phyloP scores from a whole-genome alignment of 1,140 invertebrate genomes.

The Ostrea edulis region DNA sequence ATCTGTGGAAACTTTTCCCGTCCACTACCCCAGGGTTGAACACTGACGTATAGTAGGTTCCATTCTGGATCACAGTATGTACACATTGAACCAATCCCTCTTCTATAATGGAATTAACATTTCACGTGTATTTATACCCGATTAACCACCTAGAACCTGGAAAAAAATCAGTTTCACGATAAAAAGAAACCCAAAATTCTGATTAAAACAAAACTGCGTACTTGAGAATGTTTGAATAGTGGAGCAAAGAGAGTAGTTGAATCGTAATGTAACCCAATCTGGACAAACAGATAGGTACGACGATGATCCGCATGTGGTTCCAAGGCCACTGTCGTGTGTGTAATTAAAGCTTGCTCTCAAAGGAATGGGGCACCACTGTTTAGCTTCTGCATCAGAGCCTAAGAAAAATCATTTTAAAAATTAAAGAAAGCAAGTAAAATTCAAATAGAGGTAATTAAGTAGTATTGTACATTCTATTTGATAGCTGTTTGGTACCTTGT shows the following conservation, averaged over 20 bases:
- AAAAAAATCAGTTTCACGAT: too few species aligned
- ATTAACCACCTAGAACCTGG: too few species aligned
- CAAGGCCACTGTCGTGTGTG: conserved; percentile 27
- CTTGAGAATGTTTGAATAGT: conserved; percentile 52
- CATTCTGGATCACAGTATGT: neutral
- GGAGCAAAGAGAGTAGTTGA: conserved; percentile 53
- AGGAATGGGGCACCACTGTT: conserved; percentile 42
- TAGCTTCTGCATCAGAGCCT: conserved; percentile 44
- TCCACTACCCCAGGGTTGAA: conserved; percentile 31
- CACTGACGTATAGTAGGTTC: conserved; percentile 28
- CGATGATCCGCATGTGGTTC: conserved; percentile 12
- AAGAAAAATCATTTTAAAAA: neutral
- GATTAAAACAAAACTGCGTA: conserved; percentile 35
- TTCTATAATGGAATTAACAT: neutral
- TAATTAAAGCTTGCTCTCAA: conserved; percentile 48
- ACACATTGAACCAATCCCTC: conserved; percentile 32
- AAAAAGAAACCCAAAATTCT: conserved; percentile 14
- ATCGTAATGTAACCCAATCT: conserved; percentile 43
- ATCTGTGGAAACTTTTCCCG: conserved; percentile 22
- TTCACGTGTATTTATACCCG: neutral
- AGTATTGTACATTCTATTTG: neutral
- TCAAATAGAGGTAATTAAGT: neutral
- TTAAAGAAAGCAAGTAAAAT: neutral
- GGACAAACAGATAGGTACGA: conserved; percentile 41
- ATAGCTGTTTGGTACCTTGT: conserved; percentile 23